Percentiles rank a stretch among this genome's conserved stretches.
phyloP scores from a whole-genome alignment of 2,888 invertebrate genomes.

The Steinernema hermaphroditum region DNA sequence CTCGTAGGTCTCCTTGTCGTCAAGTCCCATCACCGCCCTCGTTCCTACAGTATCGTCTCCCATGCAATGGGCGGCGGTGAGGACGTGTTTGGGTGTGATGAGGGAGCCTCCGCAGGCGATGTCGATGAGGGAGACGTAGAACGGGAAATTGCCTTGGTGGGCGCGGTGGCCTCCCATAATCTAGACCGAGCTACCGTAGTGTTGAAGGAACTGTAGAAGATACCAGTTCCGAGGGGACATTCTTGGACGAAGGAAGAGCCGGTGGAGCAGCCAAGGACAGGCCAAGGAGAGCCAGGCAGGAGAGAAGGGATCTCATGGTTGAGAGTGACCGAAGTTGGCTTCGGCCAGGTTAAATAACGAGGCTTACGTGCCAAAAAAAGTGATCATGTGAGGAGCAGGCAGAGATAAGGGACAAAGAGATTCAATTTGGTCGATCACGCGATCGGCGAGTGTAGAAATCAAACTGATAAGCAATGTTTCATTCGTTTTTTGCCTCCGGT shows the following conservation, averaged over 20 bases:
- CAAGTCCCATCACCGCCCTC: background rate
- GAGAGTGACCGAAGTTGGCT: too few relatives aligned
- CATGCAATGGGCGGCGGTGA: conserved; percentile 9
- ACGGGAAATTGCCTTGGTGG: background rate
- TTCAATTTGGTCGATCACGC: too few relatives aligned
- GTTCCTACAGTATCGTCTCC: background rate
- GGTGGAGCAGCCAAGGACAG: too few relatives aligned
- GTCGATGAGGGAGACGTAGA: background rate
- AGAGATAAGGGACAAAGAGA: too few relatives aligned
- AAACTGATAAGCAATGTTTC: too few relatives aligned
- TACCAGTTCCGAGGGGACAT: conserved; percentile 1
- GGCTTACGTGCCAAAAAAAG: too few relatives aligned
- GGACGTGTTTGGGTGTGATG: background rate
- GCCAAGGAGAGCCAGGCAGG: too few relatives aligned
- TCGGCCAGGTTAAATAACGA: too few relatives aligned
- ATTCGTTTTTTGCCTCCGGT: too few relatives aligned
- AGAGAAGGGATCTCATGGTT: too few relatives aligned
- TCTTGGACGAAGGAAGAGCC: background rate
- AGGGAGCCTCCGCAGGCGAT: background rate
- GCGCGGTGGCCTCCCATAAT: background rate
- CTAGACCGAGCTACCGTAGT: background rate
- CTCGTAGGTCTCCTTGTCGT: background rate
- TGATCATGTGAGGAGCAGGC: too few relatives aligned
- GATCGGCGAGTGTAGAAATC: too few relatives aligned
- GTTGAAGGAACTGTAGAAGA: background rate